A percentile compares a stretch with the other conserved stretches of the same genome.
These are phyloP conservation scores for Acanthisitta chloris DNA, from an alignment of 2,113 vertebrate species.

Conservation along the genomic window DNA sequence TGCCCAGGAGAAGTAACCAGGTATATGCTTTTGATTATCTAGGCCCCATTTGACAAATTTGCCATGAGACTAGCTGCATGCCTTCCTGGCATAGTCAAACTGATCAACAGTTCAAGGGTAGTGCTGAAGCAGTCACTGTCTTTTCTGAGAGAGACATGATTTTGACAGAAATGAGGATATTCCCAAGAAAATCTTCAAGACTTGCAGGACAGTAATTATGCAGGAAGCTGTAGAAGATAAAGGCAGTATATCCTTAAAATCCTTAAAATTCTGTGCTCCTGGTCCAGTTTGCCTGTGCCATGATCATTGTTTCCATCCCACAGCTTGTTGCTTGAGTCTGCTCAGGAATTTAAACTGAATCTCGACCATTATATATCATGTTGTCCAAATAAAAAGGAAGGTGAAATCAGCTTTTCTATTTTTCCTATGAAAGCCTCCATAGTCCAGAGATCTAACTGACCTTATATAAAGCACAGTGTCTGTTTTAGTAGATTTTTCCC, in stretches of 20 bases:
- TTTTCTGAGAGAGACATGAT: not conserved
- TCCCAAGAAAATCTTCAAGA: not conserved
- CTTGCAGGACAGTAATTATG: not conserved
- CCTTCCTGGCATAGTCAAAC: not conserved
- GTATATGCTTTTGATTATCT: not conserved
- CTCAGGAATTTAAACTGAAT: not conserved
- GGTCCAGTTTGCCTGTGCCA: not conserved
- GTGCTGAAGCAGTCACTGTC: not conserved
- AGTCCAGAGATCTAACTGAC: not conserved
- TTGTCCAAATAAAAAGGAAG: not conserved
- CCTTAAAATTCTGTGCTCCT: not conserved
- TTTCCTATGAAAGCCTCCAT: not conserved
- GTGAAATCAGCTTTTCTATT: not conserved
- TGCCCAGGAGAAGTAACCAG: not conserved
- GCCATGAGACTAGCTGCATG: not conserved
- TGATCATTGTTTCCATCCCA: too few species aligned
- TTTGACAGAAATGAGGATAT: not conserved
- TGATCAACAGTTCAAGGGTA: not conserved
- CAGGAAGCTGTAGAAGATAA: not conserved
- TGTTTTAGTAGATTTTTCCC: not conserved
- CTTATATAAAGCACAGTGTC: not conserved
- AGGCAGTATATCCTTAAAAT: not conserved
- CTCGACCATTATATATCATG: not conserved
- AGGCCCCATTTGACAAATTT: not conserved
- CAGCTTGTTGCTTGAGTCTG: not conserved